Percentiles rank a stretch among this genome's conserved stretches.
Conservation (phyloP, 2,888 invertebrate species). For the Mechanitis mazaeus region DNA sequence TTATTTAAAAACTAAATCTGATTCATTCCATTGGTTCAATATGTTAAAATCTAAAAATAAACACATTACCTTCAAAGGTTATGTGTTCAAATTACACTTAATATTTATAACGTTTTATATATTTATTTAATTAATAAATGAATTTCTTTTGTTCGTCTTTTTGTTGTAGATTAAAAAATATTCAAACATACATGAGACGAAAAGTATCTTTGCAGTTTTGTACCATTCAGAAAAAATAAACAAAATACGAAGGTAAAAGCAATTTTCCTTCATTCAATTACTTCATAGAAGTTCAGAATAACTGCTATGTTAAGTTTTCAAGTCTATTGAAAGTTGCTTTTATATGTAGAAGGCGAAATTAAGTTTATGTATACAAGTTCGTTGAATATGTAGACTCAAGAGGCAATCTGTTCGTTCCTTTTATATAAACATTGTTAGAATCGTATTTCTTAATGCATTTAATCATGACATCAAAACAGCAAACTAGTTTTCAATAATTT, state of each 20-base stretch:
- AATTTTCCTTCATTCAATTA: slow-evolving; percentile 2
- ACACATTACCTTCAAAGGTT: neutral
- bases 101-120: too few relatives aligned
- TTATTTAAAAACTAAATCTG: neutral
- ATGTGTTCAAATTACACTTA: neutral
- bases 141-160: too few relatives aligned
- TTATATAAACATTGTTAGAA: neutral
- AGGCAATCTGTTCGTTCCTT: neutral
- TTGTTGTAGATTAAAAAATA: too few relatives aligned
- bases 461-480: neutral
- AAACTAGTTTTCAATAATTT: too few relatives aligned
- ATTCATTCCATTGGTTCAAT: too few relatives aligned
- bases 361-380: neutral
- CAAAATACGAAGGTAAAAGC: neutral
- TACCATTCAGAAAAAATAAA: neutral
- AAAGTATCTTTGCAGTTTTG: too few relatives aligned
- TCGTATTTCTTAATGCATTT: neutral
- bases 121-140: too few relatives aligned
- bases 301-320: slow-evolving; percentile 1
- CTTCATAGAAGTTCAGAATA: neutral
- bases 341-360: slow-evolving; percentile 1
- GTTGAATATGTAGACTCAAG: slow-evolving; percentile 1
- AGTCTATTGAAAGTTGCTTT: slow-evolving; percentile 2
- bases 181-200: too few relatives aligned
- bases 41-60: neutral